phyloP scores from a whole-genome alignment of 2,113 vertebrate genomes.

The Tamias sibiricus region DNA sequence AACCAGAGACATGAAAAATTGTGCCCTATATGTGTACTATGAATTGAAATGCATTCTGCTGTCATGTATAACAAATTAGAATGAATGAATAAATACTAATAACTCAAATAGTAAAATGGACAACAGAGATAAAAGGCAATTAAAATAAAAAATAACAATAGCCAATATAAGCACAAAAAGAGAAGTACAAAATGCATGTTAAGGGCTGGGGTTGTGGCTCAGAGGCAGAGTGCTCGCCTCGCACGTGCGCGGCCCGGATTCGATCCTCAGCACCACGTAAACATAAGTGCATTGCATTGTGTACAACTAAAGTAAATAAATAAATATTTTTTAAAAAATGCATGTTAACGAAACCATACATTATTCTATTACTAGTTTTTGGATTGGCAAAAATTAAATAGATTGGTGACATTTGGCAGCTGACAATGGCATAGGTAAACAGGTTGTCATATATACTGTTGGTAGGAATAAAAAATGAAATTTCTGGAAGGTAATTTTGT shows the following conservation, averaged over 20 bases:
- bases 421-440: not conserved
- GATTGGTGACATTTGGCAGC: not conserved
- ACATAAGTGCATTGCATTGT: no score
- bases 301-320: no score
- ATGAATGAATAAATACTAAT: not conserved
- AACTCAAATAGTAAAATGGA: not conserved
- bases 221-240: no score
- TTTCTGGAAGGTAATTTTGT: not conserved
- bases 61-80: no score
- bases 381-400: not conserved
- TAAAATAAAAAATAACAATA: constrained; percentile 10
- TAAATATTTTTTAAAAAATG: no score
- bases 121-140: not conserved
- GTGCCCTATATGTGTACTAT: no score
- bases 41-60: no score
- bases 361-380: not conserved
- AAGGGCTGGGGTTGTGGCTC: no score
- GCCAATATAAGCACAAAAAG: not conserved
- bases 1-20: no score
- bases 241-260: no score
- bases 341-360: not conserved
- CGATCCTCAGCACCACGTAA: no score
- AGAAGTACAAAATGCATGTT: not conserved
- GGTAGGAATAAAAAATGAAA: not conserved
- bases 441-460: not conserved